Conservation (phyloP, 92 coral and sea anemone genomes). For the Epizoanthus stellaris region DNA sequence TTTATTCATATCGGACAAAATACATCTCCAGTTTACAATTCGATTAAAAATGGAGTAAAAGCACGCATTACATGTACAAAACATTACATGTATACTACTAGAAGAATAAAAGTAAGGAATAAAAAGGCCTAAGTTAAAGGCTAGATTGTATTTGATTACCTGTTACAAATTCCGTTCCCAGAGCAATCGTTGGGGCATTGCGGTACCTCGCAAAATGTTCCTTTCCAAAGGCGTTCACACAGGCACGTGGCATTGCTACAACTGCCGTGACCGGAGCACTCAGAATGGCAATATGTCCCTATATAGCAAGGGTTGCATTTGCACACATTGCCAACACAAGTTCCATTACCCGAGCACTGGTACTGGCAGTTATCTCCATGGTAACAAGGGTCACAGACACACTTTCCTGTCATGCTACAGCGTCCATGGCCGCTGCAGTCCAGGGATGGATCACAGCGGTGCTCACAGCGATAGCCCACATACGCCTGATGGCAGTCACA, state of each 20-base stretch:
- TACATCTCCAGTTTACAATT: no score
- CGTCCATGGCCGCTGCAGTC: conserved; percentile 70
- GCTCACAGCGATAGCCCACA: conserved; percentile 78
- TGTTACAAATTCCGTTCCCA: conserved; percentile 73
- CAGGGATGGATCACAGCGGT: conserved; percentile 54
- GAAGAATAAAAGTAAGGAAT: no score
- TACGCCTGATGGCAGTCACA: conserved; percentile 60
- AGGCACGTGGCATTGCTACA: conserved; percentile 54
- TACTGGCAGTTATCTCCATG: conserved; percentile 65
- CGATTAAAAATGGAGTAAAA: no score
- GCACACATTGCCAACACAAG: conserved; percentile 56
- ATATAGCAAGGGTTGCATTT: conserved; percentile 61
- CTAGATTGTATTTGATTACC: background rate
- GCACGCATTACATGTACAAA: no score
- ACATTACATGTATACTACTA: no score
- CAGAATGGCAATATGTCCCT: conserved; percentile 65
- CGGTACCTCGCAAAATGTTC: conserved; percentile 67
- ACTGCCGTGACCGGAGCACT: conserved; percentile 68
- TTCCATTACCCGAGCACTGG: conserved; percentile 66
- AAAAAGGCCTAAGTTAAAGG: no score
- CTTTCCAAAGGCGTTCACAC: conserved; percentile 62
- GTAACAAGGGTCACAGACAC: conserved; percentile 68
- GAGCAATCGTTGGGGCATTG: conserved; percentile 71
- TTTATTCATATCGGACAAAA: no score
- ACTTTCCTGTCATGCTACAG: conserved; percentile 60